Evolutionary conservation across 2,113 vertebrate genomes (phyloP).

Genomic region (Misgurnus mizolepis): DNA sequence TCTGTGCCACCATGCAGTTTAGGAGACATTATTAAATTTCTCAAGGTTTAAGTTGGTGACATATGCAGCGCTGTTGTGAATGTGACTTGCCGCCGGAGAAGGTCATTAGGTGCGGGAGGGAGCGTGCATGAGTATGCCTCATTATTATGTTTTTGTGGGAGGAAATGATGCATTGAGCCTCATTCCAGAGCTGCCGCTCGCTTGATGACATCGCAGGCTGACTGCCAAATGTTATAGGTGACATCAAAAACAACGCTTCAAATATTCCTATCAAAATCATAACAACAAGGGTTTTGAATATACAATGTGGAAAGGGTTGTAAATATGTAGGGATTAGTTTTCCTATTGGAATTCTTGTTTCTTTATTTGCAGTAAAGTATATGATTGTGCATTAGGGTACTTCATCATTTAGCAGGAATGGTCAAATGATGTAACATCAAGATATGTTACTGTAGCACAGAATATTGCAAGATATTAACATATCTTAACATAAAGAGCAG

Average conservation of each 20-base stretch:
- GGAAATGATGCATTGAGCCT: conserved; percentile 38
- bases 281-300: neutral
- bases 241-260: conserved; percentile 1
- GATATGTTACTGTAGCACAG: too few relatives aligned
- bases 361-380: neutral
- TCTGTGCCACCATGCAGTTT: conserved; percentile 5
- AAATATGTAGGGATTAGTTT: neutral
- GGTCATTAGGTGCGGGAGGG: conserved; percentile 23
- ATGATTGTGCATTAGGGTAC: neutral
- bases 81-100: conserved; percentile 32
- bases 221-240: conserved; percentile 21
- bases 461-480: too few relatives aligned
- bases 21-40: conserved; percentile 13
- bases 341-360: neutral
- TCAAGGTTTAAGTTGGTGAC: conserved; percentile 33
- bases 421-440: too few relatives aligned
- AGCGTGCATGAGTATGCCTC: conserved; percentile 9
- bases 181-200: conserved; percentile 7
- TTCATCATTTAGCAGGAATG: too few relatives aligned
- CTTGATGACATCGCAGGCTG: conserved; percentile 37
- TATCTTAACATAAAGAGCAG: too few relatives aligned
- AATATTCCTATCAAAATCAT: neutral
- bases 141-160: conserved; percentile 42
- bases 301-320: neutral
- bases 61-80: conserved; percentile 25